Conservation (phyloP, 2,113 vertebrate species). For the Ictalurus punctatus region DNA sequence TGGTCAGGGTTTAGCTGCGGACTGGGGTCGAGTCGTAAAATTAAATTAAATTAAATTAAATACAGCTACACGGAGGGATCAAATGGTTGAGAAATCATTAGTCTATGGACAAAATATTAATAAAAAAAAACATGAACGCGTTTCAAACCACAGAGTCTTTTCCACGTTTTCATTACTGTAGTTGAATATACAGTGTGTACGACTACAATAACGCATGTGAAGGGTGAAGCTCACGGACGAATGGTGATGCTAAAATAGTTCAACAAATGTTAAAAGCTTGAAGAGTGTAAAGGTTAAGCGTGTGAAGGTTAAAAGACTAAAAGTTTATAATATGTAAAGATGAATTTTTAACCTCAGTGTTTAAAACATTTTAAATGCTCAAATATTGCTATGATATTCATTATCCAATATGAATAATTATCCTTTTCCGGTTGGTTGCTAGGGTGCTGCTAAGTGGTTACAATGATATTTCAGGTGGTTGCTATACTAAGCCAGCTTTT, state of each 20-base stretch:
- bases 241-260: not conserved
- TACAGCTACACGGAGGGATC: not conserved
- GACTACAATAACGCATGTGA: not conserved
- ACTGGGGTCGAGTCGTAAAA: not conserved
- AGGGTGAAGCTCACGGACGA: not conserved
- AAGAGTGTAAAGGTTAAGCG: not conserved
- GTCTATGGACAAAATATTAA: not conserved
- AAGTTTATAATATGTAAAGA: not conserved
- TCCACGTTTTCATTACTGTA: not conserved
- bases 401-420: no score
- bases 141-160: not conserved
- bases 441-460: not conserved
- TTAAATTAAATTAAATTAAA: not conserved
- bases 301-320: not conserved
- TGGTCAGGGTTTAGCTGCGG: not conserved
- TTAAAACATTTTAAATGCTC: not conserved
- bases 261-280: not conserved
- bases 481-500: no score
- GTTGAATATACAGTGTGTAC: not conserved
- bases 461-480: no score
- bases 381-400: not conserved
- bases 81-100: not conserved
- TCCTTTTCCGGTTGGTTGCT: not conserved
- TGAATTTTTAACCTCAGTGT: no score
- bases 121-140: not conserved